These are phyloP conservation scores for Xylocampa areola DNA, from an alignment of 2,888 invertebrate genomes.

Conservation along the genomic window DNA sequence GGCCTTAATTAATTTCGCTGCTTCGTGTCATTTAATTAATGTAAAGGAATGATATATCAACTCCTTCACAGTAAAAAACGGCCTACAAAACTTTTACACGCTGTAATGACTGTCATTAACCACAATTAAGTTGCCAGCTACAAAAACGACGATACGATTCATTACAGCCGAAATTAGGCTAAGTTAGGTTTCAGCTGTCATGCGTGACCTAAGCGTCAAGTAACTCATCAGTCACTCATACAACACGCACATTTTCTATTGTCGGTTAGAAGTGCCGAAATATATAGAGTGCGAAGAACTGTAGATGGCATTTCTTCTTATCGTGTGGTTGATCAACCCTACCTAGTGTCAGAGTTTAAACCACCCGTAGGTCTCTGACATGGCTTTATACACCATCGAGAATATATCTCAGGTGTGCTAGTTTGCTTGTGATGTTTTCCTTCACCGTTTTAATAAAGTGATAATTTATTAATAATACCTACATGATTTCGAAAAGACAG, in stretches of 20 bases:
- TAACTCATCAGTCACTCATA: conserved; percentile 21
- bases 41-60: conserved; percentile 1
- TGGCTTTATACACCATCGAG: too few relatives aligned
- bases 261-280: conserved; percentile 14
- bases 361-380: too few relatives aligned
- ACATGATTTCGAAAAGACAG: too few relatives aligned
- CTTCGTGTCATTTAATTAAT: background rate
- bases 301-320: too few relatives aligned
- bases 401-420: too few relatives aligned
- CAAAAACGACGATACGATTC: background rate
- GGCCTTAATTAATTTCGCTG: background rate
- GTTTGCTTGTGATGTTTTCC: too few relatives aligned
- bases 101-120: conserved; percentile 19
- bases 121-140: background rate
- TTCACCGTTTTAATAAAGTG: too few relatives aligned
- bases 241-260: conserved; percentile 20
- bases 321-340: too few relatives aligned
- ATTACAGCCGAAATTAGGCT: conserved; percentile 8
- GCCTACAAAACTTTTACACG: conserved; percentile 13
- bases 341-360: too few relatives aligned
- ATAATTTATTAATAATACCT: too few relatives aligned
- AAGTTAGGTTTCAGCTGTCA: conserved; percentile 13
- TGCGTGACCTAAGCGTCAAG: conserved; percentile 35
- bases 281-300: background rate
- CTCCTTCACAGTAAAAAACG: background rate